These are phyloP conservation scores for Hestina assimilis DNA, from an alignment of 1,140 invertebrate genomes.

Conservation along the genomic window DNA sequence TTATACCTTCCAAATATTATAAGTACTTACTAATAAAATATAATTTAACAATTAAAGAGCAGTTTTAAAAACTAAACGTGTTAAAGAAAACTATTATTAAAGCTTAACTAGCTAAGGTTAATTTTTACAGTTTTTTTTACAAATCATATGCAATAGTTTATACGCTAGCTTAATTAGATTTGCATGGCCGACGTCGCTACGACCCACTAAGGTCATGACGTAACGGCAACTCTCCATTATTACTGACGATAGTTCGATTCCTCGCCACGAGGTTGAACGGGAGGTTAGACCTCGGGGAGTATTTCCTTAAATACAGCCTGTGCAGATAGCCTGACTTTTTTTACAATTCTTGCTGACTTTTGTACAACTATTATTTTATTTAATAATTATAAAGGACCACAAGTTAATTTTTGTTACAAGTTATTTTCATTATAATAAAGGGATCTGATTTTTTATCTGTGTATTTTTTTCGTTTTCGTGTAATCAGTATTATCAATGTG, in stretches of 20 bases:
- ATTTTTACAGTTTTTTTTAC: neutral
- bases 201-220: slow-evolving; percentile 68
- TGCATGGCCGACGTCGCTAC: slow-evolving; percentile 58
- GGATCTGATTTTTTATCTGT: too few species aligned
- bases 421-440: too few species aligned
- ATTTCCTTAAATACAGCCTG: slow-evolving; percentile 23
- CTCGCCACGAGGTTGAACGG: slow-evolving; percentile 44
- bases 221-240: slow-evolving; percentile 58
- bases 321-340: neutral
- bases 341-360: neutral
- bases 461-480: too few species aligned
- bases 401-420: too few species aligned
- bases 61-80: too few species aligned
- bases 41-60: too few species aligned
- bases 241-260: slow-evolving; percentile 59
- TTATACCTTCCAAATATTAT: neutral
- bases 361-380: neutral
- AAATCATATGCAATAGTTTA: neutral
- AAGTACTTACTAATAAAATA: too few species aligned
- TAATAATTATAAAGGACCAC: too few species aligned
- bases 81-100: too few species aligned
- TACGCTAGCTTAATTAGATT: slow-evolving; percentile 15
- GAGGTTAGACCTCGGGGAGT: slow-evolving; percentile 18
- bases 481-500: too few species aligned
- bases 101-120: neutral